phyloP scores from a whole-genome alignment of 35 echinoderm and acorn worm genomes.

The Apostichopus californicus region DNA sequence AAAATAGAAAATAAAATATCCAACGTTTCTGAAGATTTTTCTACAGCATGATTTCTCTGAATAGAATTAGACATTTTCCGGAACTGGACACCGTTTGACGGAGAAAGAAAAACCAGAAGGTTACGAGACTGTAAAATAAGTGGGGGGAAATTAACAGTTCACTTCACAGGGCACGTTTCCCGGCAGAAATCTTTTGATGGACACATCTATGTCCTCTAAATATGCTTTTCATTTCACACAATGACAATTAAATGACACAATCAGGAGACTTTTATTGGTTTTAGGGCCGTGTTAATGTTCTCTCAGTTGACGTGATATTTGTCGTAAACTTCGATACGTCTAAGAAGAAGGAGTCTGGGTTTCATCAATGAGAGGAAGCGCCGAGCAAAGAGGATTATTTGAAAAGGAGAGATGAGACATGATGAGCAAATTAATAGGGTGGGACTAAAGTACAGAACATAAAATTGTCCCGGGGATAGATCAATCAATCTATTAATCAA shows the following conservation, averaged over 20 bases:
- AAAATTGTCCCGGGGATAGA: no score
- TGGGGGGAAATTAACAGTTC: background rate
- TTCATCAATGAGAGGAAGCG: background rate
- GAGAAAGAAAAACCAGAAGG: background rate
- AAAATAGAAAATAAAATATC: no score
- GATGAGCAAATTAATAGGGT: no score
- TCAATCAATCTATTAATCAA: no score
- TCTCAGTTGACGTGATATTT: background rate
- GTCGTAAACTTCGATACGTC: background rate
- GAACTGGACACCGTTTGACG: no score
- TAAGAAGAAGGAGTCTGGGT: background rate
- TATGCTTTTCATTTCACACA: background rate
- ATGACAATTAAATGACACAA: background rate
- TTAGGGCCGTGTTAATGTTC: background rate
- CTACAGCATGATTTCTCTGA: no score
- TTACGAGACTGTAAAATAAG: background rate
- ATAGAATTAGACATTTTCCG: no score
- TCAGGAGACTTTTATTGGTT: background rate
- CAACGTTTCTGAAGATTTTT: no score
- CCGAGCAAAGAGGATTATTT: background rate
- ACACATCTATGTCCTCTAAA: background rate
- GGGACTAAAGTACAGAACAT: no score
- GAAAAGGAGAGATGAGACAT: no score
- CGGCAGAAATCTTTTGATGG: background rate
- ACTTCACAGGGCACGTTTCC: background rate